These are phyloP conservation scores for Threskiornis aethiopicus DNA, from an alignment of 2,797 vertebrate species.

Conservation along the genomic window DNA sequence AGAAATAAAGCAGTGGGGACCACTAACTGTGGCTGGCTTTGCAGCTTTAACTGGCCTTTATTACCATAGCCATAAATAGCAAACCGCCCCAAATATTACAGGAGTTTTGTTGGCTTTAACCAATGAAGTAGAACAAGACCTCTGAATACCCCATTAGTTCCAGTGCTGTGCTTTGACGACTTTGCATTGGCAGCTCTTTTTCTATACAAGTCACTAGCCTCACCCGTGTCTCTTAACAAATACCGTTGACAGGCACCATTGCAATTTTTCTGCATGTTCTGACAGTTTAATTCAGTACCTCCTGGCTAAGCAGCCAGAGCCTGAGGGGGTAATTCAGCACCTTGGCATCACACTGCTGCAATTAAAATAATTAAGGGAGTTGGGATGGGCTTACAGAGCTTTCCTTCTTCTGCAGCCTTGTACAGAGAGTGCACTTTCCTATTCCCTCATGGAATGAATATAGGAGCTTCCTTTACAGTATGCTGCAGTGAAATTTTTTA, in stretches of 20 bases:
- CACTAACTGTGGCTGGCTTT: conserved; percentile 59
- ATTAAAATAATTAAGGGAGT: conserved; percentile 92
- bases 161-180: conserved; percentile 80
- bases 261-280: conserved; percentile 82
- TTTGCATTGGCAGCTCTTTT: conserved; percentile 77
- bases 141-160: conserved; percentile 84
- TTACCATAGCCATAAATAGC: conserved; percentile 79
- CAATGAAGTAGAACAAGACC: conserved; percentile 82
- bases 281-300: conserved; percentile 87
- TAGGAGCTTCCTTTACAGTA: conserved; percentile 45
- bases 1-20: conserved; percentile 40
- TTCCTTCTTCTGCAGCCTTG: conserved; percentile 64
- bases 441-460: conserved; percentile 48
- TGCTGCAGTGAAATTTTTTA: conserved; percentile 51
- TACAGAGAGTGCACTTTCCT: conserved; percentile 62
- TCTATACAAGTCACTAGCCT: conserved; percentile 78
- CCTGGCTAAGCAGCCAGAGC: conserved; percentile 81
- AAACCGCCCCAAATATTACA: conserved; percentile 77
- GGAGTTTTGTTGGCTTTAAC: conserved; percentile 82
- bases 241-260: conserved; percentile 78
- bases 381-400: conserved; percentile 77
- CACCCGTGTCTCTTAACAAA: conserved; percentile 80
- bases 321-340: conserved; percentile 85
- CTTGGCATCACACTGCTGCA: conserved; percentile 86
- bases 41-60: conserved; percentile 77